Percentiles rank a stretch among this genome's conserved stretches.
phyloP scores from a whole-genome alignment of 2,113 vertebrate species.

The Silurus glanis region DNA sequence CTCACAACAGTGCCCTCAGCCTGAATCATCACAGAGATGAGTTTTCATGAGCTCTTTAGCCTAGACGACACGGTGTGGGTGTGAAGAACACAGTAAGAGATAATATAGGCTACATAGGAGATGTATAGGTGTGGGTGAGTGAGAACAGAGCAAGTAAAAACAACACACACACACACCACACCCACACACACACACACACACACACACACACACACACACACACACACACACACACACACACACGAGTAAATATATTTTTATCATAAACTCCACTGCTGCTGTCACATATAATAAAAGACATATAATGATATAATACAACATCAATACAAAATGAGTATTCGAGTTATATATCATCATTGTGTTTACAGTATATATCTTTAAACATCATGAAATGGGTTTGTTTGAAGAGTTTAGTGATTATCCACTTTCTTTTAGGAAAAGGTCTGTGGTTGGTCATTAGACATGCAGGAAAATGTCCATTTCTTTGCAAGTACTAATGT shows the following conservation, averaged over 20 bases:
- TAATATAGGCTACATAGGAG: not conserved
- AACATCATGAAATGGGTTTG: not conserved
- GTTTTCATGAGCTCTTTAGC: not conserved
- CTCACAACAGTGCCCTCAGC: not conserved
- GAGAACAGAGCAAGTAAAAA: not conserved
- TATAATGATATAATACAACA: not conserved
- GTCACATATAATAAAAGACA: too few relatives aligned
- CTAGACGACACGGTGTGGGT: slow-evolving; percentile 1
- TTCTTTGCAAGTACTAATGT: not conserved
- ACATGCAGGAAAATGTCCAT: not conserved
- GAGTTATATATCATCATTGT: not conserved
- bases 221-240: not conserved
- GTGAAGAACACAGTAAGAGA: not conserved
- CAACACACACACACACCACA: not conserved
- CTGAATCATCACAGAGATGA: slow-evolving; percentile 22
- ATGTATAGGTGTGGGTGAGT: slow-evolving; percentile 21
- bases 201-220: too few relatives aligned
- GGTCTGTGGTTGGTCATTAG: not conserved
- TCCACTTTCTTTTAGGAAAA: not conserved
- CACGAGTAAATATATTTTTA: not conserved
- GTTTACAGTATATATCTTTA: not conserved
- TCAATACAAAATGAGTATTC: not conserved
- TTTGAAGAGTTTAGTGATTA: not conserved
- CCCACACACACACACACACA: not conserved
- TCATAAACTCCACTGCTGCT: not conserved